These are phyloP conservation scores for Bombus vancouverensis DNA, from an alignment of 1,140 invertebrate species.

Conservation along the genomic window DNA sequence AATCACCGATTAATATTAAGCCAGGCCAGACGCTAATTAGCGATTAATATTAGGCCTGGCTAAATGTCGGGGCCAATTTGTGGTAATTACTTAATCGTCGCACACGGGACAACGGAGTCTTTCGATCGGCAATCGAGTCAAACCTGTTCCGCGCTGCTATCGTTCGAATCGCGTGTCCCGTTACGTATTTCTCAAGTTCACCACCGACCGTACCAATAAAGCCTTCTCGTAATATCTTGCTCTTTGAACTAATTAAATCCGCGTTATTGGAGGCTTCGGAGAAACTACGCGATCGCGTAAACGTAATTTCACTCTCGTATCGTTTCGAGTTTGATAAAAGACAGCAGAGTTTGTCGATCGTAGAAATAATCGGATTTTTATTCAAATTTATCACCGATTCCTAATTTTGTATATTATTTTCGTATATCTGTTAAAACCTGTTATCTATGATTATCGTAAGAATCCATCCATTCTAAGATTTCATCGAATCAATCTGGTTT, in stretches of 20 bases:
- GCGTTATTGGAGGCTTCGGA: background rate
- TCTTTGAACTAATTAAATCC: constrained; percentile 48
- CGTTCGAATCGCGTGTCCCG: constrained; percentile 40
- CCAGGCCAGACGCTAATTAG: constrained; percentile 45
- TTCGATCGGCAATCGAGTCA: constrained; percentile 46
- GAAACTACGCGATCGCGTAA: no score
- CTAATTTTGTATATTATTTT: no score
- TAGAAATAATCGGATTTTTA: no score
- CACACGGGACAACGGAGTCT: constrained; percentile 3
- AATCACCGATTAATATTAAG: constrained; percentile 55
- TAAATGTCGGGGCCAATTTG: constrained; percentile 60
- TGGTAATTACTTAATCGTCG: constrained; percentile 65
- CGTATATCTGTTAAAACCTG: no score
- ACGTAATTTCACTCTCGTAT: no score
- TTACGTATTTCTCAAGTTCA: constrained; percentile 51
- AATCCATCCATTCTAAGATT: no score
- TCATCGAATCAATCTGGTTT: no score
- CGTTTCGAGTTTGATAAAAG: no score
- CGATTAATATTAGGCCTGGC: constrained; percentile 63
- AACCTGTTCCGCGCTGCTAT: constrained; percentile 60
- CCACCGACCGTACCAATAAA: constrained; percentile 37
- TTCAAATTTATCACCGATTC: no score
- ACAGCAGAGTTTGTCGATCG: no score
- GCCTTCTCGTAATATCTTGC: constrained; percentile 26
- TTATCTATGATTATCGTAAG: no score